These are phyloP conservation scores for Himalopsyche japonica DNA, from an alignment of 2,888 invertebrate species.

Conservation along the genomic window DNA sequence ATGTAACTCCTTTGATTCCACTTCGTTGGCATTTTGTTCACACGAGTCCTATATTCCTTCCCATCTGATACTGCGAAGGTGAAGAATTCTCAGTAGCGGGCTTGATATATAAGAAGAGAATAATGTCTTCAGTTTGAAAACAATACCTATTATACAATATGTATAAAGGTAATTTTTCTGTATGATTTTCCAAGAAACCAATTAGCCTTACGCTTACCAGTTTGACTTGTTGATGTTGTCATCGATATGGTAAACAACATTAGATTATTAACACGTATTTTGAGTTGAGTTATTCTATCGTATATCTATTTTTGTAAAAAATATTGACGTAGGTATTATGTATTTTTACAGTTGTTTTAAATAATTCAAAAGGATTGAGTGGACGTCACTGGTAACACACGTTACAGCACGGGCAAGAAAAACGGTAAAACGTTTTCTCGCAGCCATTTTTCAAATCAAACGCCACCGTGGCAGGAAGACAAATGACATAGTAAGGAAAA, in stretches of 20 bases:
- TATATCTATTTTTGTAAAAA: too few relatives aligned
- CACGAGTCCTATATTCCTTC: background rate
- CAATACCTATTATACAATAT: too few relatives aligned
- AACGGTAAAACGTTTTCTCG: conserved; percentile 10
- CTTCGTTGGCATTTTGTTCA: background rate
- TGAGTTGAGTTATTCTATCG: too few relatives aligned
- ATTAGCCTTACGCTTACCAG: too few relatives aligned
- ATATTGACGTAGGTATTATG: too few relatives aligned
- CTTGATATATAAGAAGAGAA: background rate
- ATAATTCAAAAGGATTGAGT: background rate
- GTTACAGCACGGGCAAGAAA: background rate
- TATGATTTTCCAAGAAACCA: too few relatives aligned
- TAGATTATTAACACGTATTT: too few relatives aligned
- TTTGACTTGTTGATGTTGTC: too few relatives aligned
- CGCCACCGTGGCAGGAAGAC: conserved; percentile 32
- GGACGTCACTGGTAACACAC: background rate
- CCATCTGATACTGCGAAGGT: background rate
- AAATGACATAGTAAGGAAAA: conserved; percentile 27
- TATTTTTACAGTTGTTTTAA: background rate
- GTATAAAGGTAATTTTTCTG: too few relatives aligned
- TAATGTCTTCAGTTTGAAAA: too few relatives aligned
- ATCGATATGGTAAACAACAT: too few relatives aligned
- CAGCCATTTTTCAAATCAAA: conserved; percentile 36
- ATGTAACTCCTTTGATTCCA: background rate
- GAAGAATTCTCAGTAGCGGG: background rate